phyloP scores from a whole-genome alignment of 2,888 invertebrate species.

The Drosophila fungiperda region DNA sequence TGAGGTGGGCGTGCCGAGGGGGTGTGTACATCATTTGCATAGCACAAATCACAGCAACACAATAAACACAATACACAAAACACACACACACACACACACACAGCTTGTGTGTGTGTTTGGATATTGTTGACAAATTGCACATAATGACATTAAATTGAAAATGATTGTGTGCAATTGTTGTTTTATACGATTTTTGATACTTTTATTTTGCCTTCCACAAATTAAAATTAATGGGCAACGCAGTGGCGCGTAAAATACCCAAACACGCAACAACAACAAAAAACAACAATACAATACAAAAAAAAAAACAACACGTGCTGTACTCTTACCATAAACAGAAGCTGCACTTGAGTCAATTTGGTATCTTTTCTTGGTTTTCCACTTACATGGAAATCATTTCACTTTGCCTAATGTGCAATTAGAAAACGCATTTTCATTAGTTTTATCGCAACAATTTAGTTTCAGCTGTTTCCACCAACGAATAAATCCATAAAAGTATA shows the following conservation, averaged over 20 bases:
- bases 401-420: conserved; percentile 83
- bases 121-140: conserved; percentile 84
- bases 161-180: conserved; percentile 83
- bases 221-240: conserved; percentile 82
- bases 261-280: conserved; percentile 59
- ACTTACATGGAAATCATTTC: conserved; percentile 74
- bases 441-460: conserved; percentile 78
- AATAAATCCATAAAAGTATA: conserved; percentile 8
- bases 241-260: conserved; percentile 76
- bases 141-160: conserved; percentile 84
- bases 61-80: conserved; percentile 7
- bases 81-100: conserved; percentile 14
- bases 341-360: conserved; percentile 73
- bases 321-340: conserved; percentile 67
- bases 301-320: conserved; percentile 24
- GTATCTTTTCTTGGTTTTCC: conserved; percentile 38
- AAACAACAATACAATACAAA: conserved; percentile 16
- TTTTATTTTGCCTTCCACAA: conserved; percentile 60
- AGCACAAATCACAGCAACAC: conserved; percentile 66
- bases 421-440: conserved; percentile 82
- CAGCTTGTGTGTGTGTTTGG: conserved; percentile 57
- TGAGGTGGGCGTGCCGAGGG: conserved; percentile 22
- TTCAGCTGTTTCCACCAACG: conserved; percentile 49
- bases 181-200: conserved; percentile 30
- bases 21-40: conserved; percentile 67